Conservation (phyloP, 2,797 vertebrate species). For the Silurus lanzhouensis region DNA sequence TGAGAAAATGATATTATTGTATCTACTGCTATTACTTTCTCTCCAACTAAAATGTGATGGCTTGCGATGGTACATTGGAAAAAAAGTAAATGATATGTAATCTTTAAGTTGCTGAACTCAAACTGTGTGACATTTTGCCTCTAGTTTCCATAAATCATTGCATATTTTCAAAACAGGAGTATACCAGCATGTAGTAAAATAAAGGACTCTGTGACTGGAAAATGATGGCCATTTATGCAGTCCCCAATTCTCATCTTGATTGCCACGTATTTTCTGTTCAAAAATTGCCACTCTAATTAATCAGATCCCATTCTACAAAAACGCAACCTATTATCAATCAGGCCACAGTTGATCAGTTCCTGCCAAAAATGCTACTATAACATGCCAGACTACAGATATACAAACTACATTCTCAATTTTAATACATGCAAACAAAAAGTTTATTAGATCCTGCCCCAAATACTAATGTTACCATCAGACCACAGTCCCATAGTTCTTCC, state of each 20-base stretch:
- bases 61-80: neutral
- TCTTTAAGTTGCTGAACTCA: neutral
- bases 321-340: neutral
- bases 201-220: neutral
- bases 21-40: neutral
- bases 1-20: neutral
- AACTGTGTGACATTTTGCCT: neutral
- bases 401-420: no score
- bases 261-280: neutral
- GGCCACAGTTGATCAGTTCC: neutral
- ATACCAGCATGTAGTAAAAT: neutral
- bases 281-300: neutral
- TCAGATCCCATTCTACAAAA: neutral
- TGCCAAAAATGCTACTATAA: neutral
- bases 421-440: no score
- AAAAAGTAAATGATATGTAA: neutral
- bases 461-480: neutral
- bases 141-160: neutral
- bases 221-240: neutral
- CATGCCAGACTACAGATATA: no score
- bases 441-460: no score
- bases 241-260: neutral
- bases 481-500: neutral
- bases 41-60: neutral
- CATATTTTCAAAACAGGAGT: neutral